Evolutionary conservation across 2,113 vertebrate species (phyloP).

Genomic region (Rhinoderma darwinii): DNA sequence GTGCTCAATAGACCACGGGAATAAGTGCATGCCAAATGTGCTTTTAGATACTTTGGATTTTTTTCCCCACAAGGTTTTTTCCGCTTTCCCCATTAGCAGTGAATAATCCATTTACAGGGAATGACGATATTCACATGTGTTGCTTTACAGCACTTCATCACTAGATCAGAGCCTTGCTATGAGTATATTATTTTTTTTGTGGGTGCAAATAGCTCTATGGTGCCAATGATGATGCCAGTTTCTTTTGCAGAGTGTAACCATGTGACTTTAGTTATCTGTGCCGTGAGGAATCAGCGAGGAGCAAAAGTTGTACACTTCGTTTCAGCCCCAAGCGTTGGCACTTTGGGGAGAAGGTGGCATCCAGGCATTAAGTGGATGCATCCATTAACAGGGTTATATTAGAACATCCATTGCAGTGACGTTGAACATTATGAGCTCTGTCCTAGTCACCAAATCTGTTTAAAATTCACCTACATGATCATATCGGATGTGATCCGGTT

Average conservation of each 20-base stretch:
- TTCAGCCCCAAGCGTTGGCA: background rate
- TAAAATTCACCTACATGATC: too few relatives aligned
- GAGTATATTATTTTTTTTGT: background rate
- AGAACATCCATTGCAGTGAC: too few relatives aligned
- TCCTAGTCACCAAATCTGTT: too few relatives aligned
- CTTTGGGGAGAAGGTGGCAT: background rate
- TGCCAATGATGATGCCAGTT: background rate
- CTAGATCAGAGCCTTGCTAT: background rate
- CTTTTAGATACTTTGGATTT: background rate
- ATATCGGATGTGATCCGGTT: too few relatives aligned
- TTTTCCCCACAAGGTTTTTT: background rate
- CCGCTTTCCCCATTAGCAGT: slow-evolving; percentile 16
- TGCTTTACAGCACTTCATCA: background rate
- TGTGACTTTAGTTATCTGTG: background rate
- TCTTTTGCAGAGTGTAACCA: background rate
- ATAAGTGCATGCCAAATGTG: slow-evolving; percentile 32
- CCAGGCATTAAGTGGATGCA: background rate
- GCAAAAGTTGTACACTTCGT: background rate
- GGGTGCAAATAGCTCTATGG: background rate
- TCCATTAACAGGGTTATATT: too few relatives aligned
- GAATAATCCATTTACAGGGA: slow-evolving; percentile 3
- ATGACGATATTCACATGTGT: background rate
- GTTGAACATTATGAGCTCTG: too few relatives aligned
- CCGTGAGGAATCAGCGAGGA: background rate
- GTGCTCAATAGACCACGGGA: slow-evolving; percentile 13